phyloP scores from a whole-genome alignment of 2,888 invertebrate genomes.

The Chalcis sispes region DNA sequence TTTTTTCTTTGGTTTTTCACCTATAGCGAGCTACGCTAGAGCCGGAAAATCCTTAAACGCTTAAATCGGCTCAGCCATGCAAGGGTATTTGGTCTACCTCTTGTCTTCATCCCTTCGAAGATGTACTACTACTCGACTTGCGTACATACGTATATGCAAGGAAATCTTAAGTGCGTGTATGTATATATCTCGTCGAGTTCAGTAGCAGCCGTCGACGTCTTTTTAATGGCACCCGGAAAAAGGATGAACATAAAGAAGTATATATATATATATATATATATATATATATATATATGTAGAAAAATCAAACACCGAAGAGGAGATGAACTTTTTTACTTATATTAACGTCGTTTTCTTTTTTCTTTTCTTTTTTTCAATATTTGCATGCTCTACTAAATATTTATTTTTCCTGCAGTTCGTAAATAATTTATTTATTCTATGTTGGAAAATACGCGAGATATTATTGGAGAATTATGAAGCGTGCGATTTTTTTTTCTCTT shows the following conservation, averaged over 20 bases:
- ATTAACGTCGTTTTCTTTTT: no score
- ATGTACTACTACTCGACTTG: not conserved
- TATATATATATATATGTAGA: no score
- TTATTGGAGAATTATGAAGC: no score
- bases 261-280: no score
- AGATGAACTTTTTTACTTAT: no score
- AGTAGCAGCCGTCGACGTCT: not conserved
- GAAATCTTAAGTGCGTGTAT: not conserved
- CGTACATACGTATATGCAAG: not conserved
- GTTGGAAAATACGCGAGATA: not conserved
- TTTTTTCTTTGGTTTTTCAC: not conserved
- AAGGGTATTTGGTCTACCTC: slow-evolving; percentile 26
- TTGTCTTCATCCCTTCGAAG: not conserved
- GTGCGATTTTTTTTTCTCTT: no score
- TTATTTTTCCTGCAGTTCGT: slow-evolving; percentile 1
- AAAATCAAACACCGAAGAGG: no score
- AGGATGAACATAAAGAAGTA: not conserved
- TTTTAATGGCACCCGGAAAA: slow-evolving; percentile 10
- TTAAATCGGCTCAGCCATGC: slow-evolving; percentile 11
- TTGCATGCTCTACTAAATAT: slow-evolving; percentile 21
- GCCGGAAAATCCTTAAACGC: slow-evolving; percentile 20
- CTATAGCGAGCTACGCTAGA: not conserved
- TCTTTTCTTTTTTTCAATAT: no score
- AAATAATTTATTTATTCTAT: slow-evolving; percentile 23
- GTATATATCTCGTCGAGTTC: not conserved